Evolutionary conservation across 2,797 vertebrate genomes (phyloP).

Genomic region (Varecia variegata): DNA sequence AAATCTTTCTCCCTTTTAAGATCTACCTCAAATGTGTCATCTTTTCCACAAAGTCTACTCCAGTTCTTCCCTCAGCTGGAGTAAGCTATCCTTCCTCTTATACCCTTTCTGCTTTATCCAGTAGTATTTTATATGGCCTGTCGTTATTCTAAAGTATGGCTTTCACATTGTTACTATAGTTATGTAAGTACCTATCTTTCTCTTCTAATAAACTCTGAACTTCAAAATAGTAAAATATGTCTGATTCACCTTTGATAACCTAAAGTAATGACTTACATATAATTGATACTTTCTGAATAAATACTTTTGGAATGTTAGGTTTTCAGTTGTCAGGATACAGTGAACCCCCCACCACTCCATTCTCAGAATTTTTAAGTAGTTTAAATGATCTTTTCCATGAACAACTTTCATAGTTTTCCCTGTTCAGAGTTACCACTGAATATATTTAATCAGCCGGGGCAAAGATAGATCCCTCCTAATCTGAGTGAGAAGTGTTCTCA

Average conservation of each 20-base stretch:
- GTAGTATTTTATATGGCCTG: neutral
- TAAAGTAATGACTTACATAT: neutral
- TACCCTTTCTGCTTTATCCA: neutral
- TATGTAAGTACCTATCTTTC: neutral
- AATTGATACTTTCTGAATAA: neutral
- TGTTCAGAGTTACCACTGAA: neutral
- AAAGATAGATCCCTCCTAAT: neutral
- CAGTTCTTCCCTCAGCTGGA: neutral
- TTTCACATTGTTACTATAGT: neutral
- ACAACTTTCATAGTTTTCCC: neutral
- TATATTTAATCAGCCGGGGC: neutral
- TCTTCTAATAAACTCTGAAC: neutral
- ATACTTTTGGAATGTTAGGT: neutral
- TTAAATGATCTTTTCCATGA: constrained; percentile 14
- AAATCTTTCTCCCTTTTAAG: neutral
- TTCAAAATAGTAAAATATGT: neutral
- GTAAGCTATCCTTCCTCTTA: neutral
- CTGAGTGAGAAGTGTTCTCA: neutral
- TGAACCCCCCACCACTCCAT: neutral
- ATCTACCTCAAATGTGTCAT: neutral
- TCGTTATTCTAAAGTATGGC: neutral
- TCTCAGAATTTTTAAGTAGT: constrained; percentile 2
- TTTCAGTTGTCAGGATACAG: neutral
- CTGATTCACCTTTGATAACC: neutral
- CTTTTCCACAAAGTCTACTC: neutral